A percentile compares a stretch with the other conserved stretches of the same genome.
These are phyloP conservation scores for Liasis olivaceus DNA, from an alignment of 2,797 vertebrate genomes.

Conservation along the genomic window DNA sequence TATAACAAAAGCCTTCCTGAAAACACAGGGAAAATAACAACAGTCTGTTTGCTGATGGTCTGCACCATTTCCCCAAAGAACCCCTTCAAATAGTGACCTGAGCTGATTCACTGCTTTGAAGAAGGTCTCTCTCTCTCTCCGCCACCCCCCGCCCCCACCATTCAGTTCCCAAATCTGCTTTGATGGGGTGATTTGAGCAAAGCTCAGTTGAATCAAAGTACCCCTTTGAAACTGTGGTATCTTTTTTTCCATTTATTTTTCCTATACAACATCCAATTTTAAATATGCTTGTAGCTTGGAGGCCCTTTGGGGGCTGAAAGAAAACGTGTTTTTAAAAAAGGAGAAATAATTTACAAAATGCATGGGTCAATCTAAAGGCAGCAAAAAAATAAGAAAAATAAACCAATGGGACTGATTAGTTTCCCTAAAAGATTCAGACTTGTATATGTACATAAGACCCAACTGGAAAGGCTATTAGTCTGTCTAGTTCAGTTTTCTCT, in stretches of 20 bases:
- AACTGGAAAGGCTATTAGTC: neutral
- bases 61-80: neutral
- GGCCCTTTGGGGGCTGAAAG: neutral
- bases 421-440: neutral
- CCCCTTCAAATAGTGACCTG: neutral
- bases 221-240: neutral
- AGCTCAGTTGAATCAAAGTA: neutral
- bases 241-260: rapidly evolving
- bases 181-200: neutral
- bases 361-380: neutral
- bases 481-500: neutral
- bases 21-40: neutral
- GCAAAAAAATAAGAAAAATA: neutral
- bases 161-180: neutral
- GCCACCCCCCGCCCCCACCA: neutral
- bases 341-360: neutral
- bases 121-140: neutral
- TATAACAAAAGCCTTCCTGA: neutral
- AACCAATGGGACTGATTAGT: neutral
- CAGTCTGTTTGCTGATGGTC: neutral
- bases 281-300: neutral
- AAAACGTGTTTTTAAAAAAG: neutral
- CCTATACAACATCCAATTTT: neutral
- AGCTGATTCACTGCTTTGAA: neutral
- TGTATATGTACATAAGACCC: neutral